A percentile compares a stretch with the other conserved stretches of the same genome.
Conservation (phyloP, 2,888 invertebrate genomes). For the Odontocerum albicorne region DNA sequence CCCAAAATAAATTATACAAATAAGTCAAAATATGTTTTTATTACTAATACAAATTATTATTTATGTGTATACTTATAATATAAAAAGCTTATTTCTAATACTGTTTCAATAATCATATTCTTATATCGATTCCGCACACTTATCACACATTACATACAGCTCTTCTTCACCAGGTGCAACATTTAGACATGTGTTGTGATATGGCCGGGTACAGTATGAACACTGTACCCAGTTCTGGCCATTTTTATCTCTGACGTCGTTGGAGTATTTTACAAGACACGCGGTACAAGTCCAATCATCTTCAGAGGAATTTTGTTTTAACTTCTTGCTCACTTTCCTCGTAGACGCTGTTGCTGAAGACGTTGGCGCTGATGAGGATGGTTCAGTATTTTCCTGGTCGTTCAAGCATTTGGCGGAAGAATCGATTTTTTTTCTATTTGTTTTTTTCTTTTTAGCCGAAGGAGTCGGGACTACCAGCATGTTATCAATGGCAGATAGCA, state of each 20-base stretch:
- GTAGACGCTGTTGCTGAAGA: background rate
- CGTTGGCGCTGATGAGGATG: constrained; percentile 1
- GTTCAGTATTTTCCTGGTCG: constrained; percentile 3
- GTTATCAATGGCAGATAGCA: background rate
- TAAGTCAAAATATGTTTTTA: constrained; percentile 7
- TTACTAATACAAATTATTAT: constrained; percentile 13
- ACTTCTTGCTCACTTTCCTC: background rate
- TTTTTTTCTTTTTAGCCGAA: constrained; percentile 5
- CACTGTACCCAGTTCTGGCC: constrained; percentile 9
- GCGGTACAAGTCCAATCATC: constrained; percentile 4
- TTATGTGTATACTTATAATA: constrained; percentile 3
- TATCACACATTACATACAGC: constrained; percentile 11
- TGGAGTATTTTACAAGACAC: background rate
- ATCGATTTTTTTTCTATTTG: constrained; percentile 3
- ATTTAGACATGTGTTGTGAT: constrained; percentile 11
- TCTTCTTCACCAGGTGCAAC: constrained; percentile 5
- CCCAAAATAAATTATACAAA: constrained; percentile 1
- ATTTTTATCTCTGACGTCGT: constrained; percentile 9
- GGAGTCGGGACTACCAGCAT: constrained; percentile 1
- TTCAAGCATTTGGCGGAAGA: constrained; percentile 5
- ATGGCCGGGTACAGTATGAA: constrained; percentile 6
- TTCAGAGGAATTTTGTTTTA: constrained; percentile 2
- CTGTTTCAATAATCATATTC: background rate
- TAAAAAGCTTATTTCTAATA: constrained; percentile 8
- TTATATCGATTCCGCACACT: background rate